Evolutionary conservation across 1,140 invertebrate genomes (phyloP).

Genomic region (Anthonomus grandis): DNA sequence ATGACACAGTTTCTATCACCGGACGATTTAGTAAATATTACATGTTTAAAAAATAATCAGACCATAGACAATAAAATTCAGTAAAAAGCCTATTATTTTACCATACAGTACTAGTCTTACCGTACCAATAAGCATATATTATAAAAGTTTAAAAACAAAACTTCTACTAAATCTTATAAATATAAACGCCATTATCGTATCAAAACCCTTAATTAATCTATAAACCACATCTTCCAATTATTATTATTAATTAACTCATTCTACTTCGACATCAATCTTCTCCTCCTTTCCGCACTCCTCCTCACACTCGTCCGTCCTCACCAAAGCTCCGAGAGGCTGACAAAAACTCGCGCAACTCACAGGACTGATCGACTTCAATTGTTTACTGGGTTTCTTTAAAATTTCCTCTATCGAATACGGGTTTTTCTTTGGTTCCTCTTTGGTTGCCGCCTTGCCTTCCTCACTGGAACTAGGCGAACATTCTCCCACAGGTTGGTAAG

Average conservation of each 20-base stretch:
- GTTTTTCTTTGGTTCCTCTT: conserved; percentile 57
- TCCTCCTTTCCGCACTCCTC: conserved; percentile 28
- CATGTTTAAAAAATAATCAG: too few relatives aligned
- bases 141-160: too few relatives aligned
- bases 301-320: conserved; percentile 30
- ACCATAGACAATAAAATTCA: too few relatives aligned
- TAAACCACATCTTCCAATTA: background rate
- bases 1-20: too few relatives aligned
- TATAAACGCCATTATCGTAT: too few relatives aligned
- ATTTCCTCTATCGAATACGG: conserved; percentile 84
- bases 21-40: too few relatives aligned
- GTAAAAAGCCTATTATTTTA: too few relatives aligned
- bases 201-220: too few relatives aligned
- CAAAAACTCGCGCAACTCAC: conserved; percentile 31
- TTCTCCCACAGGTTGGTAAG: conserved; percentile 13
- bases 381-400: conserved; percentile 71
- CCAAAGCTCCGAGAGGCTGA: conserved; percentile 42
- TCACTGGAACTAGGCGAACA: conserved; percentile 13
- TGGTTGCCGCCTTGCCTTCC: conserved; percentile 7
- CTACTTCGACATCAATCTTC: conserved; percentile 36
- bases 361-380: conserved; percentile 33
- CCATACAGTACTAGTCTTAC: too few relatives aligned
- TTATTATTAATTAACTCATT: background rate
- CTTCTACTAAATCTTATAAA: too few relatives aligned
- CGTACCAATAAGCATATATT: too few relatives aligned